Base-by-base conservation (phyloP, 2,113 vertebrate genomes). In the Leptosomus discolor region DNA sequence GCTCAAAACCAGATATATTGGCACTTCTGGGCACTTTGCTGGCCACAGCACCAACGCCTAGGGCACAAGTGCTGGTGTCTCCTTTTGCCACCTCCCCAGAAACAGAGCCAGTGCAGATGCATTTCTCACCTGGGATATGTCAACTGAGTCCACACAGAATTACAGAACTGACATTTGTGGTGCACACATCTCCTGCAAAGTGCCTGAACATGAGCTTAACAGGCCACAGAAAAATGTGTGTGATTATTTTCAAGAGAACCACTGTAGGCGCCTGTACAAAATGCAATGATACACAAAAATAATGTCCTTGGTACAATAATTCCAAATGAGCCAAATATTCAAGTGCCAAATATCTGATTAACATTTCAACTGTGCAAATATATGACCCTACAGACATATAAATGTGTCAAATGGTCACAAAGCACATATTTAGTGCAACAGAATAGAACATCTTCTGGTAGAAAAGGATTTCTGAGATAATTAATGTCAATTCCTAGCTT, bases 211-310 rank as follows among this genome's bases (percentile, higher is more conserved):
- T 21, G 10, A 37, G 6, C 4, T 58, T 69, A 29, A 68, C 15
- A 36, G 8, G 12, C 20, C n/a, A 54, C 37, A 69, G 57, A 60
- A 79, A 83, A 26, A 57, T 5, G 2, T 17, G 9, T 19, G 9
- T 16, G 23, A 36, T 57, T 68, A 39, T 56, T 73, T 73, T 19
- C 21, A 76, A 36, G 11, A 50, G 4, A 80, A 39, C 14, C 48
- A 14, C 39, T 69, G 9, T 23, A 39, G 7, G 5, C 0, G 1
- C 5, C 13, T 41, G 29, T 34, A 32, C 16, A 65, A 60, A 71
- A 39, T 1, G 5, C 12, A 90, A 7, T 23, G 32, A 75, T 15
- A 60, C 13, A 80, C 24, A 85, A n/a, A 65, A 87, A 68, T 22
- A 36, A 51, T 23, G 19, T 30, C 32, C 36, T 64, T 43, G 18